Base-by-base conservation (phyloP, 2,113 vertebrate genomes). In the Cyphomyrus plagiostoma region DNA sequence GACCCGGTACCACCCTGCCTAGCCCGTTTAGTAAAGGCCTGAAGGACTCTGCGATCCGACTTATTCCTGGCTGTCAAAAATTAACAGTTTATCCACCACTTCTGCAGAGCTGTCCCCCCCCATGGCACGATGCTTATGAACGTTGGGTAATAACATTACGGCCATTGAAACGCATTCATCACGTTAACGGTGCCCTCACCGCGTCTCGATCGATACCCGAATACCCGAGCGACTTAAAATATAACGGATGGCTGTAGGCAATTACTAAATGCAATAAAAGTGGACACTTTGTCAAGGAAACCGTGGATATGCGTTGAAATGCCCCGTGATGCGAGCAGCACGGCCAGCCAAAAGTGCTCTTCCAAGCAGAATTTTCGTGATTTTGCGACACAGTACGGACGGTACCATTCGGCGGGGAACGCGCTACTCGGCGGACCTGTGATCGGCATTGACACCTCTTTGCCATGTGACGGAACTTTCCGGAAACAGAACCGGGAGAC, bases 41-140 rank as follows among this genome's bases (percentile, higher is more conserved):
- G 39, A 39, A 80, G 13, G 13, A 15, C 13, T 4, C 70, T 4
- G 13, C 5, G 23, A 6, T 39, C 3, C 70, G 5, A 77, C 74
- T 80, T 80, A 80, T 42, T 80, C 74, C 30, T 42, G 13, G 35
- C 35, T 11, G 30, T 39, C 35, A 42, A 92, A 92, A 95, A 95
- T 93, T 94, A 94, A 84, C 94, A 94, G 94, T 95, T 95, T 95
- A 95, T 96, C 96, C 94, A 93, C 93, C 93, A 93, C 94, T 93
- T 93, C 94, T 94, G 93, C 95, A 95, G 30, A 3, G 19, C 45
- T 21, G 19, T 9, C n/a, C 62, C 62, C 26, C n/a, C 58, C 56
- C n/a, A 26, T 26, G n/a, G 62, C n/a, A 66, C 17, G 6, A 3
- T 23, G 45, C 42, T 84, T 84, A 84, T 46, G 45, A 46, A 48